phyloP scores from a whole-genome alignment of 2,113 vertebrate genomes.

The Cyprinodon tularosa region DNA sequence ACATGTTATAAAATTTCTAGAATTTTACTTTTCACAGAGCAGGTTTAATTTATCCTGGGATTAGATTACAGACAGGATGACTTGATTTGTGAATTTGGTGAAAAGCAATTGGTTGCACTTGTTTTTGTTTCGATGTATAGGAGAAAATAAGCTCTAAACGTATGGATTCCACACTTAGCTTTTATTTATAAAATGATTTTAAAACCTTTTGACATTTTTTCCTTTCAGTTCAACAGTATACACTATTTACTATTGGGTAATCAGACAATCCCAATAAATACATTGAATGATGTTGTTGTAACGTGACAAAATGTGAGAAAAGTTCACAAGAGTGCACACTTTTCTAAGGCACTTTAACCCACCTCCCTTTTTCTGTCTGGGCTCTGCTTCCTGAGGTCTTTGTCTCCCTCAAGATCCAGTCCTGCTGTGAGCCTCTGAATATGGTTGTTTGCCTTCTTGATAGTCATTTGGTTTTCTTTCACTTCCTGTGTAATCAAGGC shows the following conservation, averaged over 20 bases:
- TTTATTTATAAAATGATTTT: not conserved
- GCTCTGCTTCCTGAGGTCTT: not conserved
- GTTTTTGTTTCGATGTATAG: not conserved
- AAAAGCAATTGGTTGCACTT: not conserved
- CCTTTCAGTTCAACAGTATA: not conserved
- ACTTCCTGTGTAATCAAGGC: slow-evolving; percentile 48
- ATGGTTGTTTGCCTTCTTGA: slow-evolving; percentile 35
- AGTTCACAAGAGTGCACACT: not conserved
- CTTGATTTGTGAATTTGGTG: not conserved
- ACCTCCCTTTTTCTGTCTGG: not conserved
- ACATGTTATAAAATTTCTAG: no score
- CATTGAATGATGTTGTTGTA: not conserved
- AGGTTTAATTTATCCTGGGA: not conserved
- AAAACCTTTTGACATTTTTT: not conserved
- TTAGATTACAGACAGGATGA: not conserved
- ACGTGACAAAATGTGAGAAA: not conserved
- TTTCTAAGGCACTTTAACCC: not conserved
- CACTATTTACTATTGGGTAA: not conserved
- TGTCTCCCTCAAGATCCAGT: slow-evolving; percentile 20
- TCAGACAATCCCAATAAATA: not conserved
- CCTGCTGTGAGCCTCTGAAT: slow-evolving; percentile 33
- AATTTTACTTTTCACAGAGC: not conserved
- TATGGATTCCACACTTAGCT: not conserved
- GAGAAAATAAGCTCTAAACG: not conserved
- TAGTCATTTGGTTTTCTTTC: slow-evolving; percentile 39